Evolutionary conservation across 37 sponge, comb jelly and placozoan species (phyloP).

Genomic region (Aphrocallistes beatrix): DNA sequence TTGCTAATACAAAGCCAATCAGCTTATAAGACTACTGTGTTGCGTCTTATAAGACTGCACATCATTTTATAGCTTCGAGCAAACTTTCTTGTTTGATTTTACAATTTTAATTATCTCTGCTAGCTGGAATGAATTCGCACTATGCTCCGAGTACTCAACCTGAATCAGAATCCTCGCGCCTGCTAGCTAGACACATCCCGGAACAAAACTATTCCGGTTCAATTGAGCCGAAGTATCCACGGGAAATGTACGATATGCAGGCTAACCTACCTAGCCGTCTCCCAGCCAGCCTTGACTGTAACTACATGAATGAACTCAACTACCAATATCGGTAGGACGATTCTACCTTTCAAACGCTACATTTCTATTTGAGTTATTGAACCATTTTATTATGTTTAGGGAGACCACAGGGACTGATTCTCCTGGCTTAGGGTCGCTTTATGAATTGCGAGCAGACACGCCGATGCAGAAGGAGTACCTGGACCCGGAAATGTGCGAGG

Average conservation of each 20-base stretch:
- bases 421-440: not conserved
- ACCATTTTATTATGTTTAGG: not conserved
- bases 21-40: no score
- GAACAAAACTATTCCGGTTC: not conserved
- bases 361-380: not conserved
- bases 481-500: not conserved
- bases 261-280: not conserved
- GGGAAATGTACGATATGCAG: not conserved
- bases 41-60: no score
- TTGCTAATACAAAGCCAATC: no score
- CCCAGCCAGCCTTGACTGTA: not conserved
- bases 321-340: not conserved
- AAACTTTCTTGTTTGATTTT: no score
- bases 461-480: not conserved
- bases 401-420: not conserved
- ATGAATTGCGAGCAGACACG: not conserved
- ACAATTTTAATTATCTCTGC: no score
- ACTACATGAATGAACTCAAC: not conserved
- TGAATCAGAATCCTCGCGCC: not conserved
- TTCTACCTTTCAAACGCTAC: no score
- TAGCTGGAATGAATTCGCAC: not conserved
- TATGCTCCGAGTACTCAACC: not conserved
- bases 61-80: no score
- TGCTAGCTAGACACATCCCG: not conserved
- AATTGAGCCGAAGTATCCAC: not conserved